Evolutionary conservation across 2,113 vertebrate species (phyloP).

Genomic region (Hippocampus zosterae): DNA sequence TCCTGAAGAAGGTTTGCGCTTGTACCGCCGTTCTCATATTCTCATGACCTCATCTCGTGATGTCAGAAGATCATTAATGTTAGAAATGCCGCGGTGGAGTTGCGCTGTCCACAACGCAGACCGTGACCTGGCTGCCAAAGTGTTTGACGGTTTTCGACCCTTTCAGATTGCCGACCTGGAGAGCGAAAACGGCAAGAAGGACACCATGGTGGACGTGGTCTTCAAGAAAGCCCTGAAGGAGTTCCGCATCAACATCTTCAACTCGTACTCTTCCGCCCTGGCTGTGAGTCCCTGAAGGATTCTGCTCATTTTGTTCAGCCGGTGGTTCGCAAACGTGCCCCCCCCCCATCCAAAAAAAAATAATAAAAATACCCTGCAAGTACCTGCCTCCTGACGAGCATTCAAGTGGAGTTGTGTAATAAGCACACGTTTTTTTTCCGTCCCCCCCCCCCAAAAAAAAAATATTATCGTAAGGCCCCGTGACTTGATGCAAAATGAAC

Average conservation of each 20-base stretch:
- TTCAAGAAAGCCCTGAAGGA: constrained; percentile 96
- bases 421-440: too few relatives aligned
- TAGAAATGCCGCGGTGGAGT: background rate
- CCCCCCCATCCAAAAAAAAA: too few relatives aligned
- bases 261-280: constrained; percentile 89
- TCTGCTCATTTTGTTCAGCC: too few relatives aligned
- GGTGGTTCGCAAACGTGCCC: too few relatives aligned
- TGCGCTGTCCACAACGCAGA: too few relatives aligned
- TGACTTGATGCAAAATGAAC: too few relatives aligned
- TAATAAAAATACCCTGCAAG: too few relatives aligned
- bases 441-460: too few relatives aligned
- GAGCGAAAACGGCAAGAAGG: constrained; percentile 90
- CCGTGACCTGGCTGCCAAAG: background rate
- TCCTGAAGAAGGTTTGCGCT: constrained; percentile 84
- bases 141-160: background rate
- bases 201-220: constrained; percentile 91
- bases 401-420: too few relatives aligned
- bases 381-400: too few relatives aligned
- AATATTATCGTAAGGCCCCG: too few relatives aligned
- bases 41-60: background rate
- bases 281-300: constrained; percentile 74
- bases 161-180: constrained; percentile 87
- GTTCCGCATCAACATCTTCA: constrained; percentile 96
- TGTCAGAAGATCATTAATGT: too few relatives aligned
- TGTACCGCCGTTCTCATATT: background rate